phyloP scores from a whole-genome alignment of 2,797 vertebrate genomes.

The Poeciliopsis gracilis region DNA sequence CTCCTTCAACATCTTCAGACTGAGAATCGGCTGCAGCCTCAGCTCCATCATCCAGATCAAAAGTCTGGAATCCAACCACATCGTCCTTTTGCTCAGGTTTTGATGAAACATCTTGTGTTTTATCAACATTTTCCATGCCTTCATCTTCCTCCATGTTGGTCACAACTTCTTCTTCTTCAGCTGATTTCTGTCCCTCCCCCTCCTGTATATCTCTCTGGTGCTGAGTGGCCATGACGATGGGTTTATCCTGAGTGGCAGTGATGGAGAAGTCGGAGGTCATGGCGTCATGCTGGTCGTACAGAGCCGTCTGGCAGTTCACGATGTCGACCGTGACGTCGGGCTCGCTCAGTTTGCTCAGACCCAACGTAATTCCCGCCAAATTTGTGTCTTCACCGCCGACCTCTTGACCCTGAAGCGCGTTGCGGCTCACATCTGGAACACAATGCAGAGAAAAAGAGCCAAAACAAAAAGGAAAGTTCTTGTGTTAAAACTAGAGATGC shows the following conservation, averaged over 20 bases:
- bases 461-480: background rate
- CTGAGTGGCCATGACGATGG: constrained; percentile 43
- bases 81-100: constrained; percentile 18
- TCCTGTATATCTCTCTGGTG: constrained; percentile 40
- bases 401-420: background rate
- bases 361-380: constrained; percentile 71
- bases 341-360: constrained; percentile 60
- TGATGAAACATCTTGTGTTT: background rate
- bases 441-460: background rate
- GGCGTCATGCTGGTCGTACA: constrained; percentile 60
- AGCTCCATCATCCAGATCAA: constrained; percentile 4
- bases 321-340: constrained; percentile 69
- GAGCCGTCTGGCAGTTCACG: constrained; percentile 67
- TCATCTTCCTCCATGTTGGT: background rate
- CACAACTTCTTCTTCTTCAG: background rate
- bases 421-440: constrained; percentile 21
- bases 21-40: constrained; percentile 9
- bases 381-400: constrained; percentile 27
- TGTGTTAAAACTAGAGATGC: background rate
- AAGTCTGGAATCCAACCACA: background rate
- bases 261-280: constrained; percentile 29
- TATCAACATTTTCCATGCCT: background rate
- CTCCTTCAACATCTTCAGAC: background rate
- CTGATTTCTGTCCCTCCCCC: background rate
- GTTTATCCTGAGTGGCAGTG: constrained; percentile 57